Conservation (phyloP, 2,113 vertebrate genomes). For the Alectura lathami region DNA sequence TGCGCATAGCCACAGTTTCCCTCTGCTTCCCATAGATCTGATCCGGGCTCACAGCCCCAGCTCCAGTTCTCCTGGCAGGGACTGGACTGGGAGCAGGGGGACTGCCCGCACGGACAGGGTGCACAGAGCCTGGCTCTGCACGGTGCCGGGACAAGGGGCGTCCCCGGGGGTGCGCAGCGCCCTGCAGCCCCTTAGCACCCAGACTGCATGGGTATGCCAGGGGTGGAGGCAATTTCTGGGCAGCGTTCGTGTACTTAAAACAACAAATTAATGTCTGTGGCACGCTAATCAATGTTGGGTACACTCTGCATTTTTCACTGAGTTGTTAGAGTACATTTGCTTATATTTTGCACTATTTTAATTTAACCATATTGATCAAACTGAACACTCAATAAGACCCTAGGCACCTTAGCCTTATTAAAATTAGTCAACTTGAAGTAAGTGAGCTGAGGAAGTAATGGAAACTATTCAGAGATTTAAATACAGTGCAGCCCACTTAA, state of each 20-base stretch:
- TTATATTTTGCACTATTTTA: constrained; percentile 87
- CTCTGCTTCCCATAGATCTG: constrained; percentile 1
- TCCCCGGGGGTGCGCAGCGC: not conserved
- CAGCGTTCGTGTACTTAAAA: constrained; percentile 41
- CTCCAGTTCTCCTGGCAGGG: fast-evolving
- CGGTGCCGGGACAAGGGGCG: not conserved
- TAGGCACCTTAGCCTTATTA: constrained; percentile 83
- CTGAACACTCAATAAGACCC: constrained; percentile 83
- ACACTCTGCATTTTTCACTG: constrained; percentile 78
- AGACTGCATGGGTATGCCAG: not conserved
- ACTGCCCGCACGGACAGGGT: not conserved
- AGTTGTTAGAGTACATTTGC: constrained; percentile 82
- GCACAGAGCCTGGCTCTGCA: not conserved
- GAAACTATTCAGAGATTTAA: constrained; percentile 80
- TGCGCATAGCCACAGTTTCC: not conserved
- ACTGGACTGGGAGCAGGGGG: not conserved
- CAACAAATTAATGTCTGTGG: constrained; percentile 37
- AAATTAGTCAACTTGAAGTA: constrained; percentile 86
- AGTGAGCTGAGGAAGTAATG: constrained; percentile 78
- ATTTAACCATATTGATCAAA: constrained; percentile 85
- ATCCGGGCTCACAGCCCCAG: not conserved
- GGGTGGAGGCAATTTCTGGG: not conserved
- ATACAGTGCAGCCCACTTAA: constrained; percentile 78
- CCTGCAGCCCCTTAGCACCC: not conserved
- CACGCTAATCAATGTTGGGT: constrained; percentile 76